Percentiles rank a stretch among this genome's conserved stretches.
Evolutionary conservation across 2,888 invertebrate species (phyloP).

Genomic region (Dicycla oo): DNA sequence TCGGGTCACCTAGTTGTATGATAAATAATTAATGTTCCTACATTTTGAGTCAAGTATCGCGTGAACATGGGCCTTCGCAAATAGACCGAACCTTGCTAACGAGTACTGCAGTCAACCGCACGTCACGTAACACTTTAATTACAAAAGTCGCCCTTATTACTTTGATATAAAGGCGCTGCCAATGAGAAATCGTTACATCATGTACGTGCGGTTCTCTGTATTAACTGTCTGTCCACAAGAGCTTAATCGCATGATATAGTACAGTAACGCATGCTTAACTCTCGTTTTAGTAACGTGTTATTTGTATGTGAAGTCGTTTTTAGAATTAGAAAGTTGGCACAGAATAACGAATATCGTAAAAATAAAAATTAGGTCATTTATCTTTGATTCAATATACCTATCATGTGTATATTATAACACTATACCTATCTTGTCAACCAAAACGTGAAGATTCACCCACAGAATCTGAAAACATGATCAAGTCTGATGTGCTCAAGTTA

Average conservation of each 20-base stretch:
- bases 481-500: too few relatives aligned
- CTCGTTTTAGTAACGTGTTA: conserved; percentile 24
- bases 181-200: not conserved
- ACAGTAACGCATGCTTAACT: conserved; percentile 25
- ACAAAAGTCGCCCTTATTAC: conserved; percentile 9
- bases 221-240: conserved; percentile 11
- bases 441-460: too few relatives aligned
- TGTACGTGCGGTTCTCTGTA: not conserved
- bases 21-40: conserved; percentile 15
- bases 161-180: not conserved
- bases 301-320: not conserved
- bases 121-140: not conserved
- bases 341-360: not conserved
- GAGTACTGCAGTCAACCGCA: conserved; percentile 13
- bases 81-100: conserved; percentile 43
- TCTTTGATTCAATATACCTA: too few relatives aligned
- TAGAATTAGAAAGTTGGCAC: conserved; percentile 30
- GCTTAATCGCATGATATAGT: conserved; percentile 52
- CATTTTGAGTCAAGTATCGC: conserved; percentile 26
- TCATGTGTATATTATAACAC: too few relatives aligned
- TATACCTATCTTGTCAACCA: too few relatives aligned
- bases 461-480: too few relatives aligned
- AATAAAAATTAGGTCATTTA: too few relatives aligned
- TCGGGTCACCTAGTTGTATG: too few relatives aligned
- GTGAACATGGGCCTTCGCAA: conserved; percentile 34